Evolutionary conservation across 2,888 invertebrate genomes (phyloP), one percentile per base, ranked within the genome.

Genomic region (Eupithecia vulgata): DNA sequence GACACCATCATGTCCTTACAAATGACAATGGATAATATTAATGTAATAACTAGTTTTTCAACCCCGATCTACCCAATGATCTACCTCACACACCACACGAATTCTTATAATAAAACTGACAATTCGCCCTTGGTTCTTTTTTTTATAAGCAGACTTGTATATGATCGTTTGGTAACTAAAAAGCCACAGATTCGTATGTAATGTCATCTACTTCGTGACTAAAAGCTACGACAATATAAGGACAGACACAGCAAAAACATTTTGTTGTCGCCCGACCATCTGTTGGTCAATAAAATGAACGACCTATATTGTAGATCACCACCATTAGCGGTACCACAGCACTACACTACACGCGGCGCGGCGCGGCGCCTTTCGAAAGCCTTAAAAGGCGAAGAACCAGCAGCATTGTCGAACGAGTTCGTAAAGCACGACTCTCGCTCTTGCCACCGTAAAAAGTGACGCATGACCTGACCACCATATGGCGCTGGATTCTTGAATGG

Each of bases 351-450:
- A 61, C 77, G 77, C 85, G 80, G 86, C 61, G 61, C 61, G 86
- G n/a, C n/a, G n/a, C n/a, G 88, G 86, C 86, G 86, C 88, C 87
- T 90, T 91, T 89, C 88, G 86, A 87, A 81, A 82, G 78, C 91
- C 91, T 79, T 92, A 85, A 88, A 91, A 67, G 91, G 91, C 75
- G 81, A 81, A 83, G 80, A 84, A 85, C 84, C 83, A 84, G 82
- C 69, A 81, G 83, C 82, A 83, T 68, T 67, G 75, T 57, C 68
- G 68, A 70, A 83, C 84, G 80, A 85, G 82, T 81, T 86, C 79
- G 79, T 79, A 81, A 84, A 83, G 81, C 82, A 85, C 86, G 85
- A 86, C 84, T 85, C 84, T 84, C 85, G 83, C 81, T 84, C 61
- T 67, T 35, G 65, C 82, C 81, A 84, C 81, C 67, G 84, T 84